These are phyloP conservation scores for Andrena bicolor DNA, from an alignment of 2,888 invertebrate genomes.

Conservation along the genomic window DNA sequence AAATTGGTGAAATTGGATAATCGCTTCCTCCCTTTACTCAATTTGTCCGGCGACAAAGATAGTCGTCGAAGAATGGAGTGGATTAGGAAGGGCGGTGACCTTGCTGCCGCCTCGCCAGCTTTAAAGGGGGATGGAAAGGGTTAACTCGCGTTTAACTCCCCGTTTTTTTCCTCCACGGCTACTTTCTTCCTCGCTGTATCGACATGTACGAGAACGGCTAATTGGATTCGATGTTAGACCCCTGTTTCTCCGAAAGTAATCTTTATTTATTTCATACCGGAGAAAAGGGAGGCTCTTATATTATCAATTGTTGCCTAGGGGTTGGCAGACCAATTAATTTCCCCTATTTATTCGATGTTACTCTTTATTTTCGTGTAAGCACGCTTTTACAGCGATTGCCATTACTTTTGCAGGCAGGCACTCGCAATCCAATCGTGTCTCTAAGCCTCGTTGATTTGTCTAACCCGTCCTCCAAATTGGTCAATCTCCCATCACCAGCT, in stretches of 20 bases:
- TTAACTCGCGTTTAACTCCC: slow-evolving; percentile 63
- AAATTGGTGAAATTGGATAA: slow-evolving; percentile 13
- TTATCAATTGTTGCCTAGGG: no score
- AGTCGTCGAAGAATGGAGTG: slow-evolving; percentile 12
- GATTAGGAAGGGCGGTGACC: slow-evolving; percentile 32
- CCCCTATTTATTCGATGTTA: neutral
- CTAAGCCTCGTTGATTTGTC: slow-evolving; percentile 88
- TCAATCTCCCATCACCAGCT: slow-evolving; percentile 72
- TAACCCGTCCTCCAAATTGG: slow-evolving; percentile 73
- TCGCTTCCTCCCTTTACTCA: slow-evolving; percentile 10
- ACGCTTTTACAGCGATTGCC: slow-evolving; percentile 4
- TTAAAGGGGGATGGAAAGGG: slow-evolving; percentile 86
- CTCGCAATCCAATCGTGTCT: slow-evolving; percentile 90
- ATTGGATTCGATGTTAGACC: no score
- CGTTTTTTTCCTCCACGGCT: slow-evolving; percentile 25
- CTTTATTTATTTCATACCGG: no score
- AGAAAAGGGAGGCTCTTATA: no score
- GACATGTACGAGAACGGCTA: neutral
- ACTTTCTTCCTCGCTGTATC: neutral
- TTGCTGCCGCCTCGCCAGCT: slow-evolving; percentile 11
- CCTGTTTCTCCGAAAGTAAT: no score
- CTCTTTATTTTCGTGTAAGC: neutral
- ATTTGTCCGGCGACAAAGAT: slow-evolving; percentile 15
- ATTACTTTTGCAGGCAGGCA: slow-evolving; percentile 87
- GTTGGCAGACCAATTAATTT: neutral